Base-by-base conservation (phyloP, 2,888 invertebrate genomes). In the Macrosiphum euphorbiae region DNA sequence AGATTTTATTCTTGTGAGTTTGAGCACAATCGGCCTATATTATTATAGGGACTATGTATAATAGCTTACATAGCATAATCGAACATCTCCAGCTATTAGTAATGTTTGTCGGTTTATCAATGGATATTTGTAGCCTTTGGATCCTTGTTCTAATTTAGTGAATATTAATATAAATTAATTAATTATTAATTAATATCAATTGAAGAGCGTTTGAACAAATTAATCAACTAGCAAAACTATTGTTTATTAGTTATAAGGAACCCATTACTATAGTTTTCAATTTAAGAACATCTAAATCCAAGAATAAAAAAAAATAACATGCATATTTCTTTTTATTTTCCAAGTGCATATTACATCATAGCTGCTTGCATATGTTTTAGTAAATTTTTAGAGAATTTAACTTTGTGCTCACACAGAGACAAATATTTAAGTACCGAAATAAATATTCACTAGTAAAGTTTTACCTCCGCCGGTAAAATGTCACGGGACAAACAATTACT, bases 371-470 rank as follows among this genome's bases (percentile, higher is more conserved):
- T 35, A 78, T 78, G 11, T 11, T 47, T 78, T 78, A 24, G 78
- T 35, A 35, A 2, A 78, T 35, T 78, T 78, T 78, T 78, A 20
- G 8, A 78, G 35, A 7, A 35, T 78, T 78, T 24, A 35, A 78
- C 35, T 35, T 78, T 78, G 78, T 35, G 8, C 35, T 78, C 20
- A 78, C 35, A 20, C 35, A 41, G 20, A 5, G 35, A 20, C 35
- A 78, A 35, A 78, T 35, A 78, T 35, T 35, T 78, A 78, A 78
- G 20, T 78, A 20, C 78, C 8, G 35, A 78, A 78, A 78, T 78
- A 78, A 78, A 78, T 78, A 78, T 35, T 78, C 35, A 78, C 78
- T 20, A 78, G 78, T 35, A 78, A 78, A 78, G 78, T 78, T 78
- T 78, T 20, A 78, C 35, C 35, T 78, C 20, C 20, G 20, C 78